phyloP scores from a whole-genome alignment of 2,888 invertebrate species.

The Sympetrum striolatum region DNA sequence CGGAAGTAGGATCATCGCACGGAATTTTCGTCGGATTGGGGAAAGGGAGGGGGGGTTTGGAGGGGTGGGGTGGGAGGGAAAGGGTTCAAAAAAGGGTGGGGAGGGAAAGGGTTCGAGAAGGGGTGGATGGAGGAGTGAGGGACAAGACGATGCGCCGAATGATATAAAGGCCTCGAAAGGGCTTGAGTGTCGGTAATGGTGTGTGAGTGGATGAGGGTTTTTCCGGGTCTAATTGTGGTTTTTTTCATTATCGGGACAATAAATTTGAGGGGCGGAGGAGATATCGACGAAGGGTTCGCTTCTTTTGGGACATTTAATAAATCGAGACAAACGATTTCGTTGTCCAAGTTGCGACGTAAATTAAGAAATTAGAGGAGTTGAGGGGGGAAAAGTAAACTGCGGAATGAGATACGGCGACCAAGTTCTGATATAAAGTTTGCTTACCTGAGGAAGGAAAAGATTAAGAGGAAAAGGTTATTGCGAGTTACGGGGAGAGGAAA shows the following conservation, averaged over 20 bases:
- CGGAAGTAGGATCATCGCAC: conserved; percentile 25
- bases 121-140: background rate
- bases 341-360: background rate
- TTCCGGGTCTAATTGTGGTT: conserved; percentile 17
- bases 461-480: too few species aligned
- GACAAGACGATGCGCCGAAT: background rate
- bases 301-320: background rate
- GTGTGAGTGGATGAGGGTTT: background rate
- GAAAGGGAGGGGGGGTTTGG: background rate
- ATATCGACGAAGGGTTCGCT: background rate
- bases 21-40: background rate
- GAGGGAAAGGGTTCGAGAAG: background rate
- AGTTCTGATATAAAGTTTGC: too few species aligned
- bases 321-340: background rate
- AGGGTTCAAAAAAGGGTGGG: background rate
- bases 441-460: too few species aligned
- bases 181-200: background rate
- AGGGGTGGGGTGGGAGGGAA: background rate
- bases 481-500: too few species aligned
- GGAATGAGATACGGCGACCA: background rate
- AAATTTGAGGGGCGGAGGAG: background rate
- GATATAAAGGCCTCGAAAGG: background rate
- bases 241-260: background rate
- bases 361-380: background rate
- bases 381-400: background rate